Base-by-base conservation (phyloP, 2,113 vertebrate genomes). In the Genyomyrus donnyi region DNA sequence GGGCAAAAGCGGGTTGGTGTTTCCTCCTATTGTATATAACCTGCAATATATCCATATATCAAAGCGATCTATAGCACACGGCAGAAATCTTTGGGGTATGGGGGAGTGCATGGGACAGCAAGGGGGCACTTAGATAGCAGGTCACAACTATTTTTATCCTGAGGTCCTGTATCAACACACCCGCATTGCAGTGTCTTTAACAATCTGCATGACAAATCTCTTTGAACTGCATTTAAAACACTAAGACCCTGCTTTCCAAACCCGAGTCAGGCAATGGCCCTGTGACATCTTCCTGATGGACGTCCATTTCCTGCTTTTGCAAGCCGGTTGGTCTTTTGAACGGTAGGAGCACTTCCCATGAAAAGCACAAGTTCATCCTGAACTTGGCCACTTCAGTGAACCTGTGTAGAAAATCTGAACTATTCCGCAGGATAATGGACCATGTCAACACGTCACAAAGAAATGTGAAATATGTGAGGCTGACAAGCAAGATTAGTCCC, bases 391-490 rank as follows among this genome's bases (percentile, higher is more conserved):
- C 89, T 88, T 50, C 19, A 31, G 35, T 83, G 17, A 88, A 88
- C 80, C 88, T 35, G 19, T 27, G 13, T 56, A 46, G 50, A 90
- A 89, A 90, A 92, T 91, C 77, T 46, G 21, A 91, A 88, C 48
- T 85, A 92, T 91, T 91, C 84, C 84, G 77, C 66, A 49, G 45
- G 24, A 50, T 50, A 88, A 50, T 85, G 84, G 89, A 88, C 80
- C n/a, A 90, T 56, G 89, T 92, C 90, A 90, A 35, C 90, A 84
- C 88, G 90, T 91, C 90, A 91, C 9, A 84, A 86, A 42, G 74
- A 89, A 88, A 92, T 89, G 84, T 83, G 85, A 91, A 86, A 85
- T 90, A 92, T 92, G 77, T 21, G 56, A 45, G 88, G 91, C 85
- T 92, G 91, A 91, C 62, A 31, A 50, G 90, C 46, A 58, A 89